phyloP scores from a whole-genome alignment of 2,113 vertebrate species.

The Phyllostomus discolor region DNA sequence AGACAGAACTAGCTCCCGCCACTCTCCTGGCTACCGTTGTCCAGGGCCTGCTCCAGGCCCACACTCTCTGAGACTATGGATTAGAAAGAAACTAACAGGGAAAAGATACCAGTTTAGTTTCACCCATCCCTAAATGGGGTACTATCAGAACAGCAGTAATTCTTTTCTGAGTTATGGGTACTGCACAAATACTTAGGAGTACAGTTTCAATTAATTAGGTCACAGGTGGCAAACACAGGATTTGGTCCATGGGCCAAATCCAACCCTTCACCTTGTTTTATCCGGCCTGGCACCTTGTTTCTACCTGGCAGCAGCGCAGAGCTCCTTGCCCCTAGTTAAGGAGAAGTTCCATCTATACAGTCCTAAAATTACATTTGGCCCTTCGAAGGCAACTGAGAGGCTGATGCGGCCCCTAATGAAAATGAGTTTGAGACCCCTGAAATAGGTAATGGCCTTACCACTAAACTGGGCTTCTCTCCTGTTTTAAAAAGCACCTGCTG shows the following conservation, averaged over 20 bases:
- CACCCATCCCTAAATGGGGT: neutral
- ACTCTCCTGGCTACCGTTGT: neutral
- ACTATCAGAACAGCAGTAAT: neutral
- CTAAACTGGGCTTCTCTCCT: neutral
- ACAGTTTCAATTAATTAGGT: neutral
- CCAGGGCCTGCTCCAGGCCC: neutral
- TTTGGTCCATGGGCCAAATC: no score
- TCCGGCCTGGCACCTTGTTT: no score
- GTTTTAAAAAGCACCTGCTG: neutral
- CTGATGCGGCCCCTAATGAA: no score
- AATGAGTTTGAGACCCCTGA: neutral
- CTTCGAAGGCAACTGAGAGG: no score
- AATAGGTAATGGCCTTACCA: neutral
- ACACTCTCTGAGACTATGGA: neutral
- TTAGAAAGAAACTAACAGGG: neutral
- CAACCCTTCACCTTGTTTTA: no score
- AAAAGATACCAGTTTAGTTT: neutral
- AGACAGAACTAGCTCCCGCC: neutral
- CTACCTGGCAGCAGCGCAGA: no score
- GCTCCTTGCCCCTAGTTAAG: no score
- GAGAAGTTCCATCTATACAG: no score
- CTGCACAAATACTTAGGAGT: neutral
- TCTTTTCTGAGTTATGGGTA: constrained; percentile 12
- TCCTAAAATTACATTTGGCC: no score
- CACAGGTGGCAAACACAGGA: no score